These are phyloP conservation scores for Phoeniculus purpureus DNA, from an alignment of 2,797 vertebrate species.

Conservation along the genomic window DNA sequence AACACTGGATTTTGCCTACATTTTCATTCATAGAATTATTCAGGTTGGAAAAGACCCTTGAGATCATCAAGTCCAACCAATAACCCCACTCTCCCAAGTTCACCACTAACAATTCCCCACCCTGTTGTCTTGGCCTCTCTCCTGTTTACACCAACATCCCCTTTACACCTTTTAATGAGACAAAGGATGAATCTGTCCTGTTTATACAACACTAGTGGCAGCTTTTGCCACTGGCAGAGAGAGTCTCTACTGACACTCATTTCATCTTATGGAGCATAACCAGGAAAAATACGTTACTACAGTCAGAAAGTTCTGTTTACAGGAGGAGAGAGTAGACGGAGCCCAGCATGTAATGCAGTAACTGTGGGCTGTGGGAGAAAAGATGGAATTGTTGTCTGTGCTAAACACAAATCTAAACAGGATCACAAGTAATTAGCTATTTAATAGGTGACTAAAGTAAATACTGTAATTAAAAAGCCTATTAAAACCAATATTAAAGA, in stretches of 20 bases:
- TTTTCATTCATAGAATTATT: background rate
- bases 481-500: conserved; percentile 44
- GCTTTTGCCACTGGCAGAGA: background rate
- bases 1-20: fast-evolving
- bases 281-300: background rate
- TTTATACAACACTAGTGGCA: background rate
- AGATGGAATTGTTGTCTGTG: conserved; percentile 56
- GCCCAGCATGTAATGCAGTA: background rate
- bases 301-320: background rate
- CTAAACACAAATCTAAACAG: conserved; percentile 56
- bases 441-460: conserved; percentile 69
- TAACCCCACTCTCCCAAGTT: too few species aligned
- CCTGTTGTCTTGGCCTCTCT: background rate
- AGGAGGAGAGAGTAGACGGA: background rate
- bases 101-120: background rate
- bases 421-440: conserved; percentile 56
- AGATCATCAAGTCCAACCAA: too few species aligned
- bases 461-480: conserved; percentile 48
- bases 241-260: background rate
- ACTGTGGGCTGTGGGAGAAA: conserved; percentile 36
- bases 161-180: background rate
- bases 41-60: too few species aligned
- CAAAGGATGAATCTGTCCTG: background rate
- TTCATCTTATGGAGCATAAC: background rate
- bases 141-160: background rate